Base-by-base conservation (phyloP, 2,797 vertebrate species). In the Pipistrellus nathusii region DNA sequence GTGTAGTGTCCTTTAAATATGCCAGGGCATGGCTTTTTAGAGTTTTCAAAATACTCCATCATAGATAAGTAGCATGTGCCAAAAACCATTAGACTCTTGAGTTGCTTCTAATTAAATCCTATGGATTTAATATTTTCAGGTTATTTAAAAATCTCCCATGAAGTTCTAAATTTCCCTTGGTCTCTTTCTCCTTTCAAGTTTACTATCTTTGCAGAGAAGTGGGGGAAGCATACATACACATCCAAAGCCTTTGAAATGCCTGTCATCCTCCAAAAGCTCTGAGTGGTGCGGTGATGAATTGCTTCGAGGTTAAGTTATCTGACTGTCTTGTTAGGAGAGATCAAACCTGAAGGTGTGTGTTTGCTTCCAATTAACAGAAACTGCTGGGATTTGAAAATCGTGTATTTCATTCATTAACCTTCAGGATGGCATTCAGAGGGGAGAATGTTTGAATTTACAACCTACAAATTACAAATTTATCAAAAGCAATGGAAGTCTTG, bases 371-470 rank as follows among this genome's bases (percentile, higher is more conserved):
- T 97, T 97, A 97, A 95, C 96, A 95, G 95, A 90, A 95, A 77
- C 95, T 76, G 62, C 78, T 92, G 95, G 95, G 96, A 97, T 96
- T 97, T 95, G 76, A 95, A 97, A 97, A 95, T 73, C 92, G 46
- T 76, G 83, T 72, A 89, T 96, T 95, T 96, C 93, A 96, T 96
- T 97, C 95, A 97, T 97, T 97, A 97, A 97, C 96, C 96, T 96
- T 97, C 90, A 73, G 76, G 66, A 95, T 92, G 72, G 91, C 94
- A 94, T 97, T 96, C 94, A 95, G 91, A 93, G 76, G 85, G 90
- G 92, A 96, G 92, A 92, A 88, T 95, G 71, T 93, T 95, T 94
- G 94, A 93, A 95, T 95, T 95, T 96, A 72, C 75, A 97, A 92
- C 91, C 91, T 96, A 95, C 80, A 89, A 81, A 93, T 94, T 88